Evolutionary conservation across 1,140 invertebrate genomes (phyloP), one percentile per base, ranked within the genome.

Genomic region (Heterodera schachtii): DNA sequence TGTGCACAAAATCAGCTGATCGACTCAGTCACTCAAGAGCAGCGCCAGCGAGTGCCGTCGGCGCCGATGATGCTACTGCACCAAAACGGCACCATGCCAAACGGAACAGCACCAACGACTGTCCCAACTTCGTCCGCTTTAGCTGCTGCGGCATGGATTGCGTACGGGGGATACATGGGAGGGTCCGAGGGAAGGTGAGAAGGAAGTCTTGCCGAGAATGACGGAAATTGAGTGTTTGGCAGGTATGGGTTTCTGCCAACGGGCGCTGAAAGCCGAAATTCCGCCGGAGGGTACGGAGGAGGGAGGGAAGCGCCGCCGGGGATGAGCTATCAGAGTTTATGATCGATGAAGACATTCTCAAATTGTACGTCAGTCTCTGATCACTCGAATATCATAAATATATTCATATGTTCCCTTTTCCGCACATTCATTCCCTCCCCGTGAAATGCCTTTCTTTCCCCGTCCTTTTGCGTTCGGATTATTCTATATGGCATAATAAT

Each of bases 141-240:
- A 46, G 69, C 69, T n/a, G 69, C 69, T 71, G 69, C 69, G 44
- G 69, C 69, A 41, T 71, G 69, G 69, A 71, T 71, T 43, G 69
- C 69, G 9, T 71, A 71, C 44, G 69, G 69, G 11, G 69, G 69
- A 71, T 71, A 71, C 43, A 16, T 71, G 69, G 69, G 69, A 41
- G 69, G 69, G 11, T 11, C 69, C 9, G 69, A 71, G 7, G 44
- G 69, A 46, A 71, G 69, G 69, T 71, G 31, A 41, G 31, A 31
- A 31, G 31, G 31, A 31, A 31, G 69, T 41, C 16, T 8, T 41
- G 11, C n/a, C 4, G 69, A 71, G 21, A 71, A 46, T 11, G 19
- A 43, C 9, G 9, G 21, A 43, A 71, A 71, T 71, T 1, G 8
- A 43, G 21, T 19, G 16, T 46, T 46, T 41, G 41, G 5, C 69